Base-by-base conservation (phyloP, 2,797 vertebrate species). In the Arremon aurantiirostris region DNA sequence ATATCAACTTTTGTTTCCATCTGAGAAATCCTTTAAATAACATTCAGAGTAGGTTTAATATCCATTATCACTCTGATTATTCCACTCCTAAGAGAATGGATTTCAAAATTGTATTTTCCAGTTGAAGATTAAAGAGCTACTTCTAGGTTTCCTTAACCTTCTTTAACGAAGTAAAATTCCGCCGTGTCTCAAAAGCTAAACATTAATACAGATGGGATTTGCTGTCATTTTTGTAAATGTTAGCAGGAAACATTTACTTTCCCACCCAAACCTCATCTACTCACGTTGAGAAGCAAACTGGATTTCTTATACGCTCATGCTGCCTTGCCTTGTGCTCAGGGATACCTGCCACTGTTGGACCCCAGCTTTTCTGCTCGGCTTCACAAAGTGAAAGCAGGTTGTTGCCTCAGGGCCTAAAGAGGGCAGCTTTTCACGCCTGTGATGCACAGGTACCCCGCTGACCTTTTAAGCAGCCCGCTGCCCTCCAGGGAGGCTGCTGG, bases 101-200 rank as follows among this genome's bases (percentile, higher is more conserved):
- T 97, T 97, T 97, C 90, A 97, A 97, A 98, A 96, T 9, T 94
- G 86, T 96, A 95, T 97, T 98, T 98, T 97, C 94, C 93, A 97
- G 91, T 46, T 96, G 97, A 97, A 97, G 97, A 97, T 97, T 97
- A 97, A 97, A 97, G 83, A 97, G 93, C 32, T 92, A 96, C 94
- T 97, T 97, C 96, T 95, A 96, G 94, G 94, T 77, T 95, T 97
- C 85, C 93, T 86, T 30, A 52, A 68, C 55, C 65, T 96, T 94
- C 95, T 97, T 97, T 97, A 97, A 95, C 97, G 95, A 97, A 97
- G 84, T 85, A 96, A 92, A 94, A 92, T 94, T 96, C 95, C 92
- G 78, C 71, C 92, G 94, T 82, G 65, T 93, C 95, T 97, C 96
- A 95, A 92, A 97, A 96, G 95, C 63, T 80, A 78, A 97, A 92